Percentiles rank a stretch among this genome's conserved stretches.
phyloP scores from a whole-genome alignment of 2,797 vertebrate species.

The Sebastiscus tertius region DNA sequence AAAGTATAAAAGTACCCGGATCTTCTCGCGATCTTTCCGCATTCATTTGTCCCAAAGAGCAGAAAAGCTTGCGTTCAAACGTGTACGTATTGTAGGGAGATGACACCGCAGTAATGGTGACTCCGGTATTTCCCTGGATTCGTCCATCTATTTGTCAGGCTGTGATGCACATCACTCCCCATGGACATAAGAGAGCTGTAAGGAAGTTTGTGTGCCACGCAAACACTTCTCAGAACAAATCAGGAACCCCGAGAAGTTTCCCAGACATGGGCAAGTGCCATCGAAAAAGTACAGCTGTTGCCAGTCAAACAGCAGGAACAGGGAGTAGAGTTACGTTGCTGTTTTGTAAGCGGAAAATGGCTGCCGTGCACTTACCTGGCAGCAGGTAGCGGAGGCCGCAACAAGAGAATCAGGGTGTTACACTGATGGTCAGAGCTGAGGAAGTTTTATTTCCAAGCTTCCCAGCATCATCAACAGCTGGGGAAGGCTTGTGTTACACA shows the following conservation, averaged over 20 bases:
- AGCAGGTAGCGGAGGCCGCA: background rate
- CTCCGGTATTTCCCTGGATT: no score
- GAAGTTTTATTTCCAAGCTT: conserved; percentile 3
- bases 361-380: conserved; percentile 25
- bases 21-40: no score
- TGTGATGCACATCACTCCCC: background rate
- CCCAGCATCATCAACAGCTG: conserved; percentile 36
- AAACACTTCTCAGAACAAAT: background rate
- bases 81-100: no score
- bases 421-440: background rate
- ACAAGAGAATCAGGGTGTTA: background rate
- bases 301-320: background rate
- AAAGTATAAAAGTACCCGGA: no score
- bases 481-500: conserved; percentile 43
- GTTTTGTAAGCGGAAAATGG: conserved; percentile 64
- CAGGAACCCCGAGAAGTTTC: background rate
- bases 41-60: no score
- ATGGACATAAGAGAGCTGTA: background rate
- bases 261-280: background rate
- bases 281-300: background rate
- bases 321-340: background rate
- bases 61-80: no score
- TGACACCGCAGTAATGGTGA: no score
- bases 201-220: background rate
- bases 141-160: background rate